Base-by-base conservation (phyloP, 92 coral and sea anemone species). In the Zoanthus gigantus region DNA sequence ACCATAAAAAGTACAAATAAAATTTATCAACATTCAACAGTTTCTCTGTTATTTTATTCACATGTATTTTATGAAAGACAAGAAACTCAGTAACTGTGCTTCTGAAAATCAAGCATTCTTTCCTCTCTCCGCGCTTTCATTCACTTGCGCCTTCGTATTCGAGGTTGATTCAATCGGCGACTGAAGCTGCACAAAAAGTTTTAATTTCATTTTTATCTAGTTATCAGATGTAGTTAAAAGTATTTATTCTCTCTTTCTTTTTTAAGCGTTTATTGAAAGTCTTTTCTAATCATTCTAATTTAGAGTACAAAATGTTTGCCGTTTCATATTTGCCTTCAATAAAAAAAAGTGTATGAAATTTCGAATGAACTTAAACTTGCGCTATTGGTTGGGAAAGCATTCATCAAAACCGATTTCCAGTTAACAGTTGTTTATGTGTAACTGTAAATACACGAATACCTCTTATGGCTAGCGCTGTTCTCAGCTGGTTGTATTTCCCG, bases 401-500 rank as follows among this genome's bases (percentile, higher is more conserved):
- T 11, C 23, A 0, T 9, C 31, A 80, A 80, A 11, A n/a, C 42
- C 18, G 45, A 67, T 23, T 81, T 81, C 45, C 4, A 71, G 17
- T 52, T 12, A 67, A 66, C 63, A 65, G n/a, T 12, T 45, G 56
- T 6, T 45, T 31, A 4, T 50, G 9, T 50, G 9, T 50, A 7
- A n/a, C 42, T 30, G 28, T 13, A 66, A 66, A 65, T 34, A 63
- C 23, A 16, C 18, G 28, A 28, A 42, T 74, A 77, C 86, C 76
- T 76, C 84, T 76, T 47, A 58, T 77, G 61, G 10, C 58, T 68
- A 7, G 65, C 58, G 5, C 73, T 68, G 11, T 86, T 50, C 14
- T 91, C 96, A 95, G 94, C 98, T 95, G 98, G 91, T 95, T 79
- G 93, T 94, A 94, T 91, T 95, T 95, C 96, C 98, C 98, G 96